Evolutionary conservation across 2,113 vertebrate genomes (phyloP), one percentile per base, ranked within the genome.

Genomic region (Platysteira castanea): DNA sequence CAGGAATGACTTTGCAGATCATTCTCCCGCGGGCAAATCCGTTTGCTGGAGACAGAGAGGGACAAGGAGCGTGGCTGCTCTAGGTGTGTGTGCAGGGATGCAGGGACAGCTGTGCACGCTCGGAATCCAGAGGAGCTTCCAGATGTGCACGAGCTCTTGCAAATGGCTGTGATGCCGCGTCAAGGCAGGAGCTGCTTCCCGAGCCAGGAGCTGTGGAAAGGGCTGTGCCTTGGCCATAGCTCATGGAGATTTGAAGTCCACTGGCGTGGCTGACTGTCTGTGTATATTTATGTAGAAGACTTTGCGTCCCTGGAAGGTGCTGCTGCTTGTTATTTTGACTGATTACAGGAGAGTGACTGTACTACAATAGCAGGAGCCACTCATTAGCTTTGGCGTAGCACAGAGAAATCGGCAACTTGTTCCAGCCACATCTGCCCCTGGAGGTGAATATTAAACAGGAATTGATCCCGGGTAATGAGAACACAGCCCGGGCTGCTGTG

Each of bases 401-500:
- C 93, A 95, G 97, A 96, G 96, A 96, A 97, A 92, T 96, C 96
- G 87, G 96, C 96, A 94, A 91, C 95, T 97, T 87, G 96, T 98
- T 98, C 96, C 47, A 64, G 93, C 97, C 95, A 84, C 97, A 98
- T 98, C 97, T 76, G 39, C 96, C 97, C 97, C 97, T 94, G 94
- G 98, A 98, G 98, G 98, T 97, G 97, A 98, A 98, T 98, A 98
- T 98, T 98, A 98, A 98, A 91, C 95, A 98, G 96, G 96, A 98
- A 98, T 98, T 98, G 98, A 98, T 98, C 97, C 97, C 61, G 71
- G 93, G 91, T 98, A 98, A 98, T 98, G 98, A 98, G 98, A 98
- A 98, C 95, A 95, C 90, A 97, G 98, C 90, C 96, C 49, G 4
- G 39, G 44, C 95, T 63, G 93, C 97, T 96, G 96, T 91, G 77